Evolutionary conservation across 1,140 invertebrate species (phyloP).

Genomic region (Micrasema longulum): DNA sequence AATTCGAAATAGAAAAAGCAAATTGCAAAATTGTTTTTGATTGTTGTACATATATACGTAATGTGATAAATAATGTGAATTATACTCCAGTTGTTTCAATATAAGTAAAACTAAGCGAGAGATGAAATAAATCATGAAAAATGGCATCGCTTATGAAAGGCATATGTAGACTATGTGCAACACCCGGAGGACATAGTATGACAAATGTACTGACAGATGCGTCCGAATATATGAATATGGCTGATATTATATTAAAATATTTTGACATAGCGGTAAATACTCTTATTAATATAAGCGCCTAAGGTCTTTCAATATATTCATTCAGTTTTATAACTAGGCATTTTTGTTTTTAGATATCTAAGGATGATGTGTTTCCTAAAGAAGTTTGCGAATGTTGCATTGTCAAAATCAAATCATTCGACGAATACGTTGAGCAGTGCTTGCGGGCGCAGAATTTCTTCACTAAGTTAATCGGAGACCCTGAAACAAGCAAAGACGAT

Average conservation of each 20-base stretch:
- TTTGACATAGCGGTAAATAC: conserved; percentile 41
- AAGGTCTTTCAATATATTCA: not conserved
- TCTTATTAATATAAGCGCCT: no score
- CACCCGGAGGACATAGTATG: conserved; percentile 51
- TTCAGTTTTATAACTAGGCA: not conserved
- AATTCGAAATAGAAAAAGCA: no score
- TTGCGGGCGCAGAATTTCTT: conserved; percentile 46
- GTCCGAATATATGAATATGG: conserved; percentile 35
- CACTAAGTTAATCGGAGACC: conserved; percentile 21
- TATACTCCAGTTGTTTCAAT: no score
- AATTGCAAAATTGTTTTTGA: no score
- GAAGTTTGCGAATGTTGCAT: conserved; percentile 44
- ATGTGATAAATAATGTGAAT: no score
- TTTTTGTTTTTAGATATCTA: conserved; percentile 34
- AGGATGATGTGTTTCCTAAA: conserved; percentile 45
- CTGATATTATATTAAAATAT: conserved; percentile 45
- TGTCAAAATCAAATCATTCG: conserved; percentile 43
- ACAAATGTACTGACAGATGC: conserved; percentile 37
- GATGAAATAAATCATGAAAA: conserved; percentile 45
- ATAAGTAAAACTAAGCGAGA: not conserved
- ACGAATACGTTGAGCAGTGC: conserved; percentile 50
- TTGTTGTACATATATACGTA: no score
- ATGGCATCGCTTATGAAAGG: conserved; percentile 59
- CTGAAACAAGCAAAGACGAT: conserved; percentile 29
- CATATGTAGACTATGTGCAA: conserved; percentile 65